Evolutionary conservation across 2,888 invertebrate genomes (phyloP).

Genomic region (Acrobasis repandana): DNA sequence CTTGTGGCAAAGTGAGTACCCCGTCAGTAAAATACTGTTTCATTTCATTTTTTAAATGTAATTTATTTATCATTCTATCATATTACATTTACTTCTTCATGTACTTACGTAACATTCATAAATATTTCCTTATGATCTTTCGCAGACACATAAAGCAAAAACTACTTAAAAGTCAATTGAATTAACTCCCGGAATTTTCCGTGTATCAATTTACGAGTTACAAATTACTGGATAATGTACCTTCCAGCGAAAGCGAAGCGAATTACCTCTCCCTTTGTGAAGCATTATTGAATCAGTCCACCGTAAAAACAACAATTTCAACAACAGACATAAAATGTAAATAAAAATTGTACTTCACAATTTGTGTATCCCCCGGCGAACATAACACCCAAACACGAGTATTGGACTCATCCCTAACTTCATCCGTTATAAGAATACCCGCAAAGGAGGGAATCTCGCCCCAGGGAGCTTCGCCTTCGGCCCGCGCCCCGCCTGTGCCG

Average conservation of each 20-base stretch:
- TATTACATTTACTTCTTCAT: no score
- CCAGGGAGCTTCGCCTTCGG: neutral
- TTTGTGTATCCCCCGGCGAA: conserved; percentile 18
- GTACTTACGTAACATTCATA: no score
- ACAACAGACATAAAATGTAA: conserved; percentile 19
- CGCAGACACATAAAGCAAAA: no score
- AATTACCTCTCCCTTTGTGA: neutral
- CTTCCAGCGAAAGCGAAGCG: neutral
- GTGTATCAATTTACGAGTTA: no score
- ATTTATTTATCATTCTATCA: no score
- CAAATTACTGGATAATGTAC: neutral
- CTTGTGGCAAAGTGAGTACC: no score
- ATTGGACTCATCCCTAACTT: conserved; percentile 17
- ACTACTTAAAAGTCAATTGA: no score
- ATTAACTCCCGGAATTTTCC: no score
- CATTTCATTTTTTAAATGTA: no score
- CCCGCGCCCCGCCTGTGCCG: neutral
- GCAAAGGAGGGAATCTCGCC: conserved; percentile 16
- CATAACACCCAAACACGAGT: conserved; percentile 17
- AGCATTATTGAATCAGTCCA: conserved; percentile 15
- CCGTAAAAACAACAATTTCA: conserved; percentile 19
- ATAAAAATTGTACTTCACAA: conserved; percentile 19
- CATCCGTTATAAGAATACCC: conserved; percentile 18
- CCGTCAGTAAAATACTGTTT: no score
- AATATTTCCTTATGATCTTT: no score